Percentiles rank a stretch among this genome's conserved stretches.
Evolutionary conservation across 2,113 vertebrate genomes (phyloP).

Genomic region (Muscicapa adusta): DNA sequence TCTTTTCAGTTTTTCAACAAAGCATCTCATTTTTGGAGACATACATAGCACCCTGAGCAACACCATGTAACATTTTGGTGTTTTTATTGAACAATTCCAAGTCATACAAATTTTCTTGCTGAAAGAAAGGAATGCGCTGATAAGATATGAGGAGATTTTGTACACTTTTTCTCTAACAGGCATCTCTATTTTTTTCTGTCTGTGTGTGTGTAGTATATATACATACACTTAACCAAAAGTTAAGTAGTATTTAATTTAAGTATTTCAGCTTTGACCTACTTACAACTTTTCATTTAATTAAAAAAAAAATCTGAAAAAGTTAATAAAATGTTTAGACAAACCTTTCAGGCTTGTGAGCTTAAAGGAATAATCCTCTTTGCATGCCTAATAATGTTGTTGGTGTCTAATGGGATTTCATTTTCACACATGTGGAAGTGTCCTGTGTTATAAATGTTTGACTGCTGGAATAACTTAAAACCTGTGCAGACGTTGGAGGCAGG

Average conservation of each 20-base stretch:
- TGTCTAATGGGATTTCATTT: conserved; percentile 72
- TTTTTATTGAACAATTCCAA: background rate
- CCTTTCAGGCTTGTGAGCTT: conserved; percentile 39
- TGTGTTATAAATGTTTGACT: conserved; percentile 19
- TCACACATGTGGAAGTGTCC: conserved; percentile 68
- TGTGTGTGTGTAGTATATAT: background rate
- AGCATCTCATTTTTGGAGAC: background rate
- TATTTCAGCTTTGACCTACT: conserved; percentile 20
- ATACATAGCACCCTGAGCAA: background rate
- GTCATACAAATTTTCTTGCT: background rate
- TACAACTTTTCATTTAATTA: conserved; percentile 47
- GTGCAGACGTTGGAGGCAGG: conserved; percentile 68
- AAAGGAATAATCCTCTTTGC: conserved; percentile 38
- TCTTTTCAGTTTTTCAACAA: background rate
- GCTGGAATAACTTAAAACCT: conserved; percentile 71
- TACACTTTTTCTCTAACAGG: background rate
- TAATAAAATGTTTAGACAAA: conserved; percentile 63
- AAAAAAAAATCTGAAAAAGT: conserved; percentile 37
- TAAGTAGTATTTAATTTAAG: background rate
- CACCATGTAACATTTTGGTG: background rate
- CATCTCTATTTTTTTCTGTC: background rate
- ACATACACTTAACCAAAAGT: background rate
- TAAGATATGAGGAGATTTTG: background rate
- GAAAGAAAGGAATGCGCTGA: background rate
- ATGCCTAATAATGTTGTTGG: conserved; percentile 53